These are phyloP conservation scores for Protobothrops mucrosquamatus DNA, from an alignment of 2,113 vertebrate genomes.

Conservation along the genomic window DNA sequence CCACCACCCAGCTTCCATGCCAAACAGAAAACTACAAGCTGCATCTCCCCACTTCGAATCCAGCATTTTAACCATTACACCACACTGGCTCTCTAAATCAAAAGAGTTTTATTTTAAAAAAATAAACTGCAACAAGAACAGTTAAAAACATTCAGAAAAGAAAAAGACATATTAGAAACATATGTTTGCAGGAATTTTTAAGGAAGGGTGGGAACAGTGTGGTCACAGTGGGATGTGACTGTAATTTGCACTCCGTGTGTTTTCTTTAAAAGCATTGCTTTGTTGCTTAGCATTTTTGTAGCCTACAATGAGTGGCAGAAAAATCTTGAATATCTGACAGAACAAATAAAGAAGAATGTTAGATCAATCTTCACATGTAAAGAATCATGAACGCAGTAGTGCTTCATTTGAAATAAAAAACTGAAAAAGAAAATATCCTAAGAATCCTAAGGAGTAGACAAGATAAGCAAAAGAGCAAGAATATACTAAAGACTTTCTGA, in stretches of 20 bases:
- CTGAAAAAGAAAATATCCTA: neutral
- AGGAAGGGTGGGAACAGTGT: neutral
- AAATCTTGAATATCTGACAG: neutral
- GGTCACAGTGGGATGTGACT: neutral
- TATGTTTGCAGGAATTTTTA: neutral
- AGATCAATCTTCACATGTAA: neutral
- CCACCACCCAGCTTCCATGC: neutral
- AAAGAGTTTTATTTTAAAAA: neutral
- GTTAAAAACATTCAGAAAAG: neutral
- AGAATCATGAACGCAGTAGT: neutral
- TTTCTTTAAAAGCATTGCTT: neutral
- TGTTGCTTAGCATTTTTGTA: neutral
- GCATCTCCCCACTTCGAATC: neutral
- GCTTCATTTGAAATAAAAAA: neutral
- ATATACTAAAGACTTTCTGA: neutral
- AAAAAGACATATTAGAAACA: neutral
- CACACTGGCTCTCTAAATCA: neutral
- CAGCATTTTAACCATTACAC: neutral
- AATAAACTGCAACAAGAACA: neutral
- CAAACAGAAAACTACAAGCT: neutral
- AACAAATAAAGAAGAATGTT: neutral
- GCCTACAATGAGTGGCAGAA: neutral
- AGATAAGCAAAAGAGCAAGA: neutral
- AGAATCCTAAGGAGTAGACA: neutral
- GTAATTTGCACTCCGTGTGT: neutral